phyloP scores from a whole-genome alignment of 2,888 invertebrate species.

The Noctua pronuba region DNA sequence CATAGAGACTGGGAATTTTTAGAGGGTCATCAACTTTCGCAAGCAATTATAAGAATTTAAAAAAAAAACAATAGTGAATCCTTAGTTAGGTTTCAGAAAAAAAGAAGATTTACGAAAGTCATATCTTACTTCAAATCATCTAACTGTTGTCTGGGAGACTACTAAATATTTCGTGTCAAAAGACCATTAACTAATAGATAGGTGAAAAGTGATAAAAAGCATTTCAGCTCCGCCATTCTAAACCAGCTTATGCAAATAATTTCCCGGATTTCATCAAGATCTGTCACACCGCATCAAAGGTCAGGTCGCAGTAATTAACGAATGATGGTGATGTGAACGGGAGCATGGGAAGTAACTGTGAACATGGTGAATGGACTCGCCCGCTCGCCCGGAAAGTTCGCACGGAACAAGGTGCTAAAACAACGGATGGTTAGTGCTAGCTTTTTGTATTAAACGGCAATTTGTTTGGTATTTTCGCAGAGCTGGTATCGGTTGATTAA shows the following conservation, averaged over 20 bases:
- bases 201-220: neutral
- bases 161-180: too few species aligned
- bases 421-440: constrained; percentile 51
- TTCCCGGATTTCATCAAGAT: constrained; percentile 73
- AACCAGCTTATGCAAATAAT: constrained; percentile 57
- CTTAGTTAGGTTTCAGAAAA: neutral
- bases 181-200: neutral
- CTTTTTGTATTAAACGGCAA: constrained; percentile 62
- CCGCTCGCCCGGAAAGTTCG: constrained; percentile 72
- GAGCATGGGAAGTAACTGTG: constrained; percentile 86
- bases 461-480: constrained; percentile 61
- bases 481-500: constrained; percentile 42
- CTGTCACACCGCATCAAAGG: constrained; percentile 78
- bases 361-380: constrained; percentile 68
- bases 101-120: too few species aligned
- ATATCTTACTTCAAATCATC: neutral
- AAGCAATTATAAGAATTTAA: neutral
- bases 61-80: neutral
- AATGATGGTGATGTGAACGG: constrained; percentile 85
- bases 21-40: neutral
- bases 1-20: neutral
- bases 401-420: constrained; percentile 68
- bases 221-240: neutral
- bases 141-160: neutral
- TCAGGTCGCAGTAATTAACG: constrained; percentile 80